These are phyloP conservation scores for Himalopsyche japonica DNA, from an alignment of 2,888 invertebrate genomes.

Conservation along the genomic window DNA sequence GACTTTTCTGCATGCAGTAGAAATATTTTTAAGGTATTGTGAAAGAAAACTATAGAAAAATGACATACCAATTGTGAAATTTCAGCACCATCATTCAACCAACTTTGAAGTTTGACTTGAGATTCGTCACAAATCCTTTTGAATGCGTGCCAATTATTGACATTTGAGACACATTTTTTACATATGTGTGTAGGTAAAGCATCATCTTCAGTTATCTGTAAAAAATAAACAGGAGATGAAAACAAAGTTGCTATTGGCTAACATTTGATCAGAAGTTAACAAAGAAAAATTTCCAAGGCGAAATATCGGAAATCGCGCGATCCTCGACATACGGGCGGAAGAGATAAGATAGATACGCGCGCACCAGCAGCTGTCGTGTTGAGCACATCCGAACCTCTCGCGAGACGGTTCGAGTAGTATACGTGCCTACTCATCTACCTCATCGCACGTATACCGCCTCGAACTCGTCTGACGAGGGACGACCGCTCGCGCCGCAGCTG, in stretches of 20 bases:
- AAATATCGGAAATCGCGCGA: neutral
- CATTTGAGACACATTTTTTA: conserved; percentile 64
- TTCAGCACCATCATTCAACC: conserved; percentile 56
- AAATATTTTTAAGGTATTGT: neutral
- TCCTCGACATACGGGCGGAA: neutral
- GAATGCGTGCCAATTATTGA: conserved; percentile 69
- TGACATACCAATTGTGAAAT: neutral
- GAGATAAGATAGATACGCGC: neutral
- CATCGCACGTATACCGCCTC: neutral
- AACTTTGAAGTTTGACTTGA: conserved; percentile 66
- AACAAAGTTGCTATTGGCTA: neutral
- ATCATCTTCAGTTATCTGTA: conserved; percentile 67
- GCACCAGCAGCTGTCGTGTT: neutral
- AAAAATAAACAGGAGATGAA: conserved; percentile 40
- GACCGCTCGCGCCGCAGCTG: conserved; percentile 12
- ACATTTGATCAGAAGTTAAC: neutral
- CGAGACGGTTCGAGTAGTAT: neutral
- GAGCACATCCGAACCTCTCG: neutral
- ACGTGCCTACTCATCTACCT: neutral
- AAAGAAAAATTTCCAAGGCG: neutral
- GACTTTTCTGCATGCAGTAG: too few species aligned
- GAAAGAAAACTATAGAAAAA: neutral
- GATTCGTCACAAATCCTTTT: conserved; percentile 67
- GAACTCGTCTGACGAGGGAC: conserved; percentile 1
- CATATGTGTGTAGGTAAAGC: conserved; percentile 69